phyloP scores from a whole-genome alignment of 2,797 vertebrate genomes.

The Xenentodon cancila region DNA sequence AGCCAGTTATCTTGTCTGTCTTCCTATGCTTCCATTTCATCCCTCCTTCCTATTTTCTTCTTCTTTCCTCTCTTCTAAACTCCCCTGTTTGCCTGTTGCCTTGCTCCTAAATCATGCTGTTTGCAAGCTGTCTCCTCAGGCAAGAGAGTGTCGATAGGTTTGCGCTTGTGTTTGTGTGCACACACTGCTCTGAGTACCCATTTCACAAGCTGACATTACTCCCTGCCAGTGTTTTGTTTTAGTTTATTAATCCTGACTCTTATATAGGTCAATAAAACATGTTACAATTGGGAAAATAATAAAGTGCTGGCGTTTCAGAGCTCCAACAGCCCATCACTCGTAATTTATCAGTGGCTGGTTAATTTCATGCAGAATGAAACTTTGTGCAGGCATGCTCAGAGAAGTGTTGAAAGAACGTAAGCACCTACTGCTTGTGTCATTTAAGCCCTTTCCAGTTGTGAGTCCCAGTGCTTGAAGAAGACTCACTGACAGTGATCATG shows the following conservation, averaged over 20 bases:
- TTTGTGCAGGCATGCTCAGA: constrained; percentile 2
- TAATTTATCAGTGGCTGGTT: constrained; percentile 28
- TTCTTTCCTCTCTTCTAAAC: constrained; percentile 59
- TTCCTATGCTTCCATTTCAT: constrained; percentile 38
- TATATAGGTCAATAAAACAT: constrained; percentile 64
- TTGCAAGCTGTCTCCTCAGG: constrained; percentile 71
- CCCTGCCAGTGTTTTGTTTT: constrained; percentile 60
- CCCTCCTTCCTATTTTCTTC: constrained; percentile 26
- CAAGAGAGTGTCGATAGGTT: constrained; percentile 22
- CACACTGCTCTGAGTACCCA: constrained; percentile 22
- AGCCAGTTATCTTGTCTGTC: constrained; percentile 43
- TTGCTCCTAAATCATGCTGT: constrained; percentile 75
- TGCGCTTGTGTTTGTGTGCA: constrained; percentile 31
- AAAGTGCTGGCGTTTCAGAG: constrained; percentile 32
- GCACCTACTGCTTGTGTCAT: constrained; percentile 29
- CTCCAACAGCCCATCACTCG: constrained; percentile 7
- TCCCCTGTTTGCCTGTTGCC: constrained; percentile 51
- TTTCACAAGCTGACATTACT: constrained; percentile 52
- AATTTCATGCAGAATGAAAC: constrained; percentile 16
- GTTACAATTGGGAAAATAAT: constrained; percentile 59
- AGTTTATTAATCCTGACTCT: constrained; percentile 66
- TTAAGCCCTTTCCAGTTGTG: constrained; percentile 38
- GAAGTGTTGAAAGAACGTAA: constrained; percentile 6
- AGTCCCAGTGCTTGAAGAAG: background rate
- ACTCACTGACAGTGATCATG: constrained; percentile 9